Base-by-base conservation (phyloP, 2,797 vertebrate species). In the Rhinatrema bivittatum region DNA sequence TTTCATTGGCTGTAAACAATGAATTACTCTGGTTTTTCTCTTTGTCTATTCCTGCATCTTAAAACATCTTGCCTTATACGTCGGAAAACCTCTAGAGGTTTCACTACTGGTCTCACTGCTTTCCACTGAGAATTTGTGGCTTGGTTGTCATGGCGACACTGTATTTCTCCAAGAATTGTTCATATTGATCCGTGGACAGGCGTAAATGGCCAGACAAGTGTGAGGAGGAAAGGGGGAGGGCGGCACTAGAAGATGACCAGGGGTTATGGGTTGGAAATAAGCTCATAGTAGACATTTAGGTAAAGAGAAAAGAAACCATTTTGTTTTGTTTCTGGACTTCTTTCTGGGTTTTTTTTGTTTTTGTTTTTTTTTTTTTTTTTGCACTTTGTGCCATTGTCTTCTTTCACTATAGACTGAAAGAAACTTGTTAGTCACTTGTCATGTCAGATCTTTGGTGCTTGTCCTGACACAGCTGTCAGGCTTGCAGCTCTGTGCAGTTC, bases 131-230 rank as follows among this genome's bases (percentile, higher is more conserved):
- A 91, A 93, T 90, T 87, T 88, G 88, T 89, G 90, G 90, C 84
- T 87, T 50, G 84, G 95, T 98, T 96, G 84, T 90, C 89, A 95
- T 95, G 90, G 91, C 72, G 86, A 97, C 82, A 81, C 91, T 79
- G 86, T 91, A 90, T 93, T 95, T 94, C 91, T 93, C 86, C 81
- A 74, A 87, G 92, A 94, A 94, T 93, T 93, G 90, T 89, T 93
- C 82, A 83, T 97, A 97, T 98, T 95, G 95, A 97, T 97, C 90
- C 60, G 68, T 81, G 85, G 85, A 92, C 77, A 82, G 88, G 91
- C 88, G 87, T 91, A 87, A 94, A 93, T 86, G 85, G 87, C 88
- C 84, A 72, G 84, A 88, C 78, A 78, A 90, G 84, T 87, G 86
- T 85, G 87, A 87, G 88, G 86, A 81, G 74, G 79, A 72, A 71